A percentile compares a stretch with the other conserved stretches of the same genome.
Conservation (phyloP, 1,140 invertebrate genomes). For the Homalodisca vitripennis region DNA sequence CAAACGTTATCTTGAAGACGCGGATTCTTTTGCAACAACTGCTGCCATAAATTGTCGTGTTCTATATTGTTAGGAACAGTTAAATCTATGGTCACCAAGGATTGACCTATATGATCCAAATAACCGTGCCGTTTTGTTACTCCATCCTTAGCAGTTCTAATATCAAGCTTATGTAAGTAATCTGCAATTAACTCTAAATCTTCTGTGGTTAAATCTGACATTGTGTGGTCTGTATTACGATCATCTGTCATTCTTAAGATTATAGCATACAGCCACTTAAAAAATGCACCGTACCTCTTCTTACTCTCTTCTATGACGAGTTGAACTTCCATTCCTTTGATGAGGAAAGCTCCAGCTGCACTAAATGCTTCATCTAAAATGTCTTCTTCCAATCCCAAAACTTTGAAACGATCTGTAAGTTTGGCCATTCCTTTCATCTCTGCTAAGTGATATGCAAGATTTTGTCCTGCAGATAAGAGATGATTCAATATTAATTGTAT, state of each 20-base stretch:
- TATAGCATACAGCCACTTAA: conserved; percentile 78
- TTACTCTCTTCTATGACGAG: conserved; percentile 91
- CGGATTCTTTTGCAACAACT: conserved; percentile 70
- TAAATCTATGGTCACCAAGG: conserved; percentile 69
- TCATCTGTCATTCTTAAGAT: conserved; percentile 83
- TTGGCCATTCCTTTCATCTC: too few relatives aligned
- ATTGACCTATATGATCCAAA: too few relatives aligned
- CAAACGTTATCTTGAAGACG: conserved; percentile 65
- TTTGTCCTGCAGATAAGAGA: too few relatives aligned
- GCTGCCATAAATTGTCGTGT: conserved; percentile 71
- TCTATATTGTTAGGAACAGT: conserved; percentile 62
- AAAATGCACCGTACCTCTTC: conserved; percentile 91
- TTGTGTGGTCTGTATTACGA: conserved; percentile 54
- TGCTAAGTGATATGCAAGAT: too few relatives aligned
- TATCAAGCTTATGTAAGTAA: conserved; percentile 82
- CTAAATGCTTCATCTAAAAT: too few relatives aligned
- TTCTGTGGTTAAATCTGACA: conserved; percentile 78
- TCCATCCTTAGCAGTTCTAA: conserved; percentile 60
- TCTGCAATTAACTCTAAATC: conserved; percentile 87
- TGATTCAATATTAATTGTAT: too few relatives aligned
- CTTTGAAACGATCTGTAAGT: too few relatives aligned
- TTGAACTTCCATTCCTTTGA: too few relatives aligned
- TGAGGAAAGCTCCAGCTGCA: too few relatives aligned
- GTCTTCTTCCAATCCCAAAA: too few relatives aligned
- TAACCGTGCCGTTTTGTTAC: conserved; percentile 85